Base-by-base conservation (phyloP, 1,140 invertebrate species). In the Conus betulinus region DNA sequence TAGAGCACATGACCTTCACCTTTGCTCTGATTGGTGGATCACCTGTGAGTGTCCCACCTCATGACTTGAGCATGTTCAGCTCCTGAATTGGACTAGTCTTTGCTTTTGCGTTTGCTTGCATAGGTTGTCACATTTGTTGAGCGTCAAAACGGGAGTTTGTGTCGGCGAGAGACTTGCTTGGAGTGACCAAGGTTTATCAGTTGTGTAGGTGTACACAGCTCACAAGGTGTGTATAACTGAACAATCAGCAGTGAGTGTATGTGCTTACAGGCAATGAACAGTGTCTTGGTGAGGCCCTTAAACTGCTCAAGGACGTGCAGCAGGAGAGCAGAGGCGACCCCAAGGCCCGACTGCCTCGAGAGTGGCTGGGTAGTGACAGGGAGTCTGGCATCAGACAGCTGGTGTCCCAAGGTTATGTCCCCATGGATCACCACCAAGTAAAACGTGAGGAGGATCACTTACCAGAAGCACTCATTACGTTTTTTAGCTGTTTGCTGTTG, bases 331-430 rank as follows among this genome's bases (percentile, higher is more conserved):
- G 85, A 74, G 39, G 63, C 8, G 85, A 90, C 39, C 27, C 67
- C 1, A 85, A 82, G 51, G 86, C 90, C n/a, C 60, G 87, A 78
- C 83, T n/a, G 11, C 90, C 89, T 13, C 78, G 81, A 17, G 90
- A 91, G 79, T 91, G 90, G 90, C 71, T 89, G 67, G 90, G 90
- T 51, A 90, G 83, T n/a, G 60, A 87, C 53, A 86, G 84, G 57
- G 1, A 3, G 1, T 39, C 53, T 63, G 88, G 87, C 4, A 88
- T 91, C 39, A 85, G 87, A 81, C 57, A 78, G n/a, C 27, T 91
- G 53, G 60, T 90, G n/a, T 82, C 89, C n/a, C 76, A 63, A 39
- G 81, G 55, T 27, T 74, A 52, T 67, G 57, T 91, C 23, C 67
- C 82, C 8, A 51, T 82, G n/a, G 86, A 89, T 20, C 52, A 85